Conservation (phyloP, 2,113 vertebrate genomes). For the Dipodomys ordii region DNA sequence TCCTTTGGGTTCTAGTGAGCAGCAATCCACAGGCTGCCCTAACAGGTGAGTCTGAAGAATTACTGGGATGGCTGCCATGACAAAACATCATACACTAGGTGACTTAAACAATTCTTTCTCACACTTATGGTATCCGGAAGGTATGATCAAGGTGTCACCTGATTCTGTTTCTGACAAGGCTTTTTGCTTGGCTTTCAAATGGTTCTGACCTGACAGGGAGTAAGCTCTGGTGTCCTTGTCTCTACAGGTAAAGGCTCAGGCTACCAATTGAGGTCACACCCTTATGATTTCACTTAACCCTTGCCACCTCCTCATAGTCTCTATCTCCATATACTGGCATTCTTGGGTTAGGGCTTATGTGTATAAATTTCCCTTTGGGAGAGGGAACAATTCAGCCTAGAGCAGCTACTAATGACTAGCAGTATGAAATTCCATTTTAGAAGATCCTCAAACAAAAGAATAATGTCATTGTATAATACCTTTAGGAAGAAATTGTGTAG, state of each 20-base stretch:
- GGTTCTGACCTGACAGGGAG: neutral
- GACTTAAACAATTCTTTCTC: neutral
- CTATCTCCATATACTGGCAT: neutral
- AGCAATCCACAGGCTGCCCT: neutral
- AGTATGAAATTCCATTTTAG: constrained; percentile 20
- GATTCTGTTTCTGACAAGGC: neutral
- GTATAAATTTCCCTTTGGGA: neutral
- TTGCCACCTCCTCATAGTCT: neutral
- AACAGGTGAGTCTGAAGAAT: too few relatives aligned
- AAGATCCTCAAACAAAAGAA: constrained; percentile 1
- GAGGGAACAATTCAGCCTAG: neutral
- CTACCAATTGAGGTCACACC: neutral
- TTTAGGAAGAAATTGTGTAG: constrained; percentile 36
- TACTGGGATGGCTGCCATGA: neutral
- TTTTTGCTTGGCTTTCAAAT: constrained; percentile 11
- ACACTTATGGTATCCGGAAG: neutral
- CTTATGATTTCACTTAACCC: neutral
- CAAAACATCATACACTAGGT: neutral
- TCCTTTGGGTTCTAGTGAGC: neutral
- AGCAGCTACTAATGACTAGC: neutral
- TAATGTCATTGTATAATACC: constrained; percentile 7
- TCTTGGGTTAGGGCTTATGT: neutral
- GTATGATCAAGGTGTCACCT: neutral
- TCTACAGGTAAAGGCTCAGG: neutral
- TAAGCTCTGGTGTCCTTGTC: neutral